phyloP scores from a whole-genome alignment of 2,888 invertebrate genomes.

The Ametastegia equiseti region DNA sequence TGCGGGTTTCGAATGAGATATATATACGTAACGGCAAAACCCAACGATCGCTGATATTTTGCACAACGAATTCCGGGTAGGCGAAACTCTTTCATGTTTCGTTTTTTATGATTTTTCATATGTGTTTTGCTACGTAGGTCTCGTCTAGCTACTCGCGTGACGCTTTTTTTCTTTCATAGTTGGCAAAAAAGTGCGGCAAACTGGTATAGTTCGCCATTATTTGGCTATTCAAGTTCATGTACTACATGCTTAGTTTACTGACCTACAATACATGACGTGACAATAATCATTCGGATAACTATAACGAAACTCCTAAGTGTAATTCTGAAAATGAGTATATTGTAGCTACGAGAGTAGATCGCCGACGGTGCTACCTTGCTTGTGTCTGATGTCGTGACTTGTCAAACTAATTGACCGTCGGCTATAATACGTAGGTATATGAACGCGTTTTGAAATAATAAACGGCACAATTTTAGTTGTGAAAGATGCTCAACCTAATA shows the following conservation, averaged over 20 bases:
- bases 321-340: neutral
- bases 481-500: neutral
- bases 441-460: neutral
- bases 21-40: constrained; percentile 39
- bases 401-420: neutral
- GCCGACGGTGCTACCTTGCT: neutral
- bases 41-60: neutral
- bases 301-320: neutral
- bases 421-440: neutral
- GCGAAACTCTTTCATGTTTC: neutral
- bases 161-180: neutral
- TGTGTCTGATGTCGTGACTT: neutral
- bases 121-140: neutral
- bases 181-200: neutral
- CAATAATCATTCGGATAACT: neutral
- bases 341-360: neutral
- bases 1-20: neutral
- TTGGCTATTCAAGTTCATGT: neutral
- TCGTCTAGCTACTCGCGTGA: neutral
- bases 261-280: neutral
- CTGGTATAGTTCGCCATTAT: neutral
- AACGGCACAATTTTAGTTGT: neutral
- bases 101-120: neutral
- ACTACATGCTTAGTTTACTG: neutral
- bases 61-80: constrained; percentile 18